Evolutionary conservation across 2,888 invertebrate species (phyloP), one percentile per base, ranked within the genome.

Genomic region (Hyposoter dolosus): DNA sequence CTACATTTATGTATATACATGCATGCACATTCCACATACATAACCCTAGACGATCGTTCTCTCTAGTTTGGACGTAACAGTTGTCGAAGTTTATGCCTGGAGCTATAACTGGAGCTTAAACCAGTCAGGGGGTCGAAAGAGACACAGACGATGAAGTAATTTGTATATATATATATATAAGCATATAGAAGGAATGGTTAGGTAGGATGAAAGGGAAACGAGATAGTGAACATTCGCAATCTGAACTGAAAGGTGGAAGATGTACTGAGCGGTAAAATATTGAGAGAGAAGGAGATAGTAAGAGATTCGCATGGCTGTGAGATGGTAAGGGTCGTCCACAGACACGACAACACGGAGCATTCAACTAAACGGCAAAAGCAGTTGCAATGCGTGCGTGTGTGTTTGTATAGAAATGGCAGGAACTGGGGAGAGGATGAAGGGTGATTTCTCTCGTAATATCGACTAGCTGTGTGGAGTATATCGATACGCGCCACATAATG

Each of bases 61-160:
- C 76, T 75, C 50, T 47, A 43, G 77, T 87, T 87, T 50, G 83
- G 69, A 87, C 81, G 86, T 86, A 88, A 88, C 88, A 88, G 88
- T 89, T 89, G 88, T 88, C 88, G 87, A 86, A 87, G 80, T 87
- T 88, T 83, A 87, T 88, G 88, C 87, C 83, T 72, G 84, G 78
- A 86, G n/a, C n/a, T n/a, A n/a, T 87, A 87, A 87, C 88, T 85
- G 68, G 84, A 87, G 82, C 87, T 88, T 84, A 88, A 88, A 87
- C 83, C 81, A 76, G 82, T 85, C 84, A 74, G 77, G 75, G 83
- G 79, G 79, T 87, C 71, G 86, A 87, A 86, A 86, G 84, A 82
- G 77, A 85, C 43, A 78, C 87, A 87, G 83, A 85, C 17, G 35
- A 60, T 35, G 7, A 23, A 12, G 63, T 50, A 56, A 75, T 63